These are phyloP conservation scores for Sylvietta virens DNA, from an alignment of 2,113 vertebrate genomes.

Conservation along the genomic window DNA sequence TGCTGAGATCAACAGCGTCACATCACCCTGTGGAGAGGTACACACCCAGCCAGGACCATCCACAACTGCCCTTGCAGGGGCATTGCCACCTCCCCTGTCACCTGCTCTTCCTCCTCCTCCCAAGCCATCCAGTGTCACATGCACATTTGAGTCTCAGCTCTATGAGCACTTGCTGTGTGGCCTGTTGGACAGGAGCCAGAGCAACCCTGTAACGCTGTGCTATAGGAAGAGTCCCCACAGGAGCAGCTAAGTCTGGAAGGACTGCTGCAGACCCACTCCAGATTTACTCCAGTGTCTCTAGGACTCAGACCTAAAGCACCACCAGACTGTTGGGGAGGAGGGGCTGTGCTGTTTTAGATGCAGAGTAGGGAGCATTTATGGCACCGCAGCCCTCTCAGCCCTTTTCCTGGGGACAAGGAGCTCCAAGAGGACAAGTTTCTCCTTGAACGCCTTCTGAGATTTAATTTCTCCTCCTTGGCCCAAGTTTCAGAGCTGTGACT, in stretches of 20 bases:
- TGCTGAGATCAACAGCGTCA: fast-evolving
- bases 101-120: neutral
- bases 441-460: neutral
- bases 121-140: neutral
- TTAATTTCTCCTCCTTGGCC: conserved; percentile 5
- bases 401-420: neutral
- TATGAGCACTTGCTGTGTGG: fast-evolving
- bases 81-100: neutral
- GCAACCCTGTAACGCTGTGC: fast-evolving
- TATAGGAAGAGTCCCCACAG: neutral
- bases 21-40: neutral
- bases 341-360: neutral
- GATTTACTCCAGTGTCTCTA: neutral
- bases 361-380: neutral
- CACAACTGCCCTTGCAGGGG: neutral
- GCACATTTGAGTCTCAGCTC: neutral
- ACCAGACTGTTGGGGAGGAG: fast-evolving
- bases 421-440: neutral
- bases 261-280: neutral
- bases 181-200: neutral
- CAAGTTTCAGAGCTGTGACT: neutral
- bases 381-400: neutral
- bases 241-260: neutral
- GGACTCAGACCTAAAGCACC: neutral
- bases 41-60: neutral